Evolutionary conservation across 2,797 vertebrate genomes (phyloP).

Genomic region (Yasuhikotakia modesta): DNA sequence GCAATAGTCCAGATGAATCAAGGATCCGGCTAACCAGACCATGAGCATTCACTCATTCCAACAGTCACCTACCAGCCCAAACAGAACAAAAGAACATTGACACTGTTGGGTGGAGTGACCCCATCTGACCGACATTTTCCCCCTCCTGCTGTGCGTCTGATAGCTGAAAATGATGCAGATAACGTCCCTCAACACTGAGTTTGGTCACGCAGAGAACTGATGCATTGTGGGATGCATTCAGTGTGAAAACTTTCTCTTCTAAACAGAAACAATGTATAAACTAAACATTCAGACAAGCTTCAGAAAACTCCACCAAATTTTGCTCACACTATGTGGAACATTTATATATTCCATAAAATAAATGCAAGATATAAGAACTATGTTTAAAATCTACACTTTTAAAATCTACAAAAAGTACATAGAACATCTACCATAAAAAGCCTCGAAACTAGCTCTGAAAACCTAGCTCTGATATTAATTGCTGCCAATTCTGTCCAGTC

Average conservation of each 20-base stretch:
- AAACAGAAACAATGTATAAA: background rate
- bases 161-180: conserved; percentile 21
- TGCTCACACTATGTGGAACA: no score
- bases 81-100: conserved; percentile 64
- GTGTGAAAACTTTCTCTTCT: no score
- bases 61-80: conserved; percentile 51
- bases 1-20: conserved; percentile 50
- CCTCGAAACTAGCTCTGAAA: background rate
- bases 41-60: conserved; percentile 67
- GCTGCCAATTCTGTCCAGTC: no score
- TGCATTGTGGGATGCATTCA: conserved; percentile 5
- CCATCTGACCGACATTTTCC: conserved; percentile 56
- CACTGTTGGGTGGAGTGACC: conserved; percentile 60
- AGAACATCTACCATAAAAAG: no score
- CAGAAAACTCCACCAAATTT: no score
- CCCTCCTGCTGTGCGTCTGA: conserved; percentile 24
- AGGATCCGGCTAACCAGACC: conserved; percentile 34
- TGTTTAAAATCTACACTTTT: no score
- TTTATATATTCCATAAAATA: no score
- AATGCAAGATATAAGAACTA: no score
- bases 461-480: background rate
- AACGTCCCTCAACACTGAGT: conserved; percentile 6
- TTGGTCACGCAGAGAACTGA: background rate
- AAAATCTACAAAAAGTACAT: no score
- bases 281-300: no score